phyloP scores from a whole-genome alignment of 2,888 invertebrate genomes.

The Agriopis aurantiaria region DNA sequence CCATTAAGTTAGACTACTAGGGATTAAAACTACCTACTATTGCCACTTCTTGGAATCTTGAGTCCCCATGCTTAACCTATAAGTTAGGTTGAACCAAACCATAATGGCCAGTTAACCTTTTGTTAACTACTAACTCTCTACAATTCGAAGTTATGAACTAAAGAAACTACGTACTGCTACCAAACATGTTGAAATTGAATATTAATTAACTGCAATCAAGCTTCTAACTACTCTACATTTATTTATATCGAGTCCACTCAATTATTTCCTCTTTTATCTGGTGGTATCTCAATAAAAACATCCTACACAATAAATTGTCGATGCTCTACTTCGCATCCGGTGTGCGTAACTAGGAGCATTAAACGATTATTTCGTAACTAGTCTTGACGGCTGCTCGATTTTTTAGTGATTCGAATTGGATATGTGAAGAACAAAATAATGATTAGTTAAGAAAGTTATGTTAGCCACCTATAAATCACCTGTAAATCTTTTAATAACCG shows the following conservation, averaged over 20 bases:
- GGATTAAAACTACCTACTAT: too few species aligned
- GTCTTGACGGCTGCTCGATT: conserved; percentile 53
- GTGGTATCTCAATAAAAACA: conserved; percentile 40
- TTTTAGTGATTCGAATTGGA: conserved; percentile 43
- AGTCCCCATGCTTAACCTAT: too few species aligned
- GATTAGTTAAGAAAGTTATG: not conserved
- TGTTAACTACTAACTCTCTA: too few species aligned
- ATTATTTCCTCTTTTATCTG: conserved; percentile 41
- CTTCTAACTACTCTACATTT: conserved; percentile 22
- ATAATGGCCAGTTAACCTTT: too few species aligned
- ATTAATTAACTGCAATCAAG: conserved; percentile 12
- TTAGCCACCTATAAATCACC: too few species aligned
- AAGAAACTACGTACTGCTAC: not conserved
- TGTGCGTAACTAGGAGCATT: conserved; percentile 44
- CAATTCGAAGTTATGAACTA: too few species aligned
- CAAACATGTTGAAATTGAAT: conserved; percentile 1
- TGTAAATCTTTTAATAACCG: too few species aligned
- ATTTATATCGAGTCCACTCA: conserved; percentile 28
- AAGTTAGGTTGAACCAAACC: too few species aligned
- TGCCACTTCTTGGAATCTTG: too few species aligned
- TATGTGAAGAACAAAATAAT: not conserved
- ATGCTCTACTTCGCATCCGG: conserved; percentile 46
- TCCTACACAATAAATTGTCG: conserved; percentile 39
- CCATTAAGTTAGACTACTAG: too few species aligned
- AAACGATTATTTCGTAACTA: conserved; percentile 63